Evolutionary conservation across 2,888 invertebrate genomes (phyloP), one percentile per base, ranked within the genome.

Genomic region (Andrena praecox): DNA sequence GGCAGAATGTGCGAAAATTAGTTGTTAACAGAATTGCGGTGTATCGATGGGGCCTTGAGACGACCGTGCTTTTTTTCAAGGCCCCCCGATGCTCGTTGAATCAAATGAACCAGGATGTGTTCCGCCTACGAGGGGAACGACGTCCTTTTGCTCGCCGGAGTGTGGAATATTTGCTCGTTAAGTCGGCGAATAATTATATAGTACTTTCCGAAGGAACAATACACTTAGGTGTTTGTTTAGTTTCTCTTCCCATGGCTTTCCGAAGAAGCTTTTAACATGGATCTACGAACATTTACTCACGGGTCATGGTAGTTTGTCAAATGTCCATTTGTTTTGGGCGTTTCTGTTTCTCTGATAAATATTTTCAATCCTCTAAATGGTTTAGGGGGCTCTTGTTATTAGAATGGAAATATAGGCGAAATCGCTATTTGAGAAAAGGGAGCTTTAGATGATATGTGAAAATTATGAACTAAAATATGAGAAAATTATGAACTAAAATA

Each of bases 1-100:
- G 71, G 56, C 42, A 62, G 72, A 63, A 86, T 70, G 81, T 82
- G 88, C 74, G 85, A 87, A 85, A 88, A 88, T 82, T 73, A 69
- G 64, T 73, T 62, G 84, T 68, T 80, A 77, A 83, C 63, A 74
- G 64, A 54, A 72, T 84, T 72, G 20, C 66, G 35, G 48, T 63
- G 64, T 73, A 78, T 78, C 80, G 68, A 29, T 7, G 8, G 54
- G 70, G 52, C 86, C 86, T 86, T 86, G 86, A 78, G 64, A 72
- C 42, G 60, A 24, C 66, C 64, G n/a, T 67, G 50, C 42, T 60
- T 68, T 56, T 66, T 56, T 33, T 16, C 72, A 84, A 82, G 82
- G 82, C 66, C 42, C 16, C 5, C 5, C 50, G 31, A 48, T 62
- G n/a, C 12, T 50, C 52, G 42, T 80, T 31, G 35, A 50, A 78